Base-by-base conservation (phyloP, 1,140 invertebrate species). In the Solen grandis region DNA sequence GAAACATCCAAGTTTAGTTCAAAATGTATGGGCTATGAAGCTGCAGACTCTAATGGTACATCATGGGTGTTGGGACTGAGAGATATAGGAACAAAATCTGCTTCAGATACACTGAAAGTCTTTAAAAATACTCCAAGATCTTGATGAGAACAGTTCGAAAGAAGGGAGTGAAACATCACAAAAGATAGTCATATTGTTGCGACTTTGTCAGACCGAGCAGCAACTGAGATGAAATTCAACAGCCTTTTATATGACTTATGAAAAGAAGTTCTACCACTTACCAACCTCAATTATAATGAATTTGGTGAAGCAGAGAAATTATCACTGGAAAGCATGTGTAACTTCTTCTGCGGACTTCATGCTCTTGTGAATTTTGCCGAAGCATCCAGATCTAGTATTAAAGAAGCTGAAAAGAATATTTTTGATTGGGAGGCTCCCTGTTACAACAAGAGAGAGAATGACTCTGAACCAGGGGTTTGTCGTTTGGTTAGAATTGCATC, bases 61-160 rank as follows among this genome's bases (percentile, higher is more conserved):
- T 75, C 63, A n/a, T 75, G 57, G 59, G 72, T 75, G n/a, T 75
- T 63, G 33, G 72, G 72, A 41, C 59, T 75, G 16, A 41, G 72
- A 63, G 72, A 75, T 27, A 75, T 60, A 50, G 36, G 63, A 52
- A 75, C 57, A 63, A 73, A 73, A 60, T 73, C 69, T 29, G 14
- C 69, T 54, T 22, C 19, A 29, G 69, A 73, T 31, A 73, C 72
- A 31, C 29, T 75, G 59, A 75, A 75, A 63, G 72, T 75, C n/a
- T 75, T 75, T 29, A 4, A 75, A 75, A 27, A 62, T 75, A n/a
- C n/a, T n/a, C n/a, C 16, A 25, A 63, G 72, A 75, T 50, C 8
- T 65, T 25, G 62, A 65, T 65, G n/a, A n/a, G n/a, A 27, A 46
- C 41, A 46, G 8, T 46, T 27, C 62, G 25, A n/a, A n/a, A n/a